Evolutionary conservation across 2,888 invertebrate genomes (phyloP), one percentile per base, ranked within the genome.

Genomic region (Resseliella maxima): DNA sequence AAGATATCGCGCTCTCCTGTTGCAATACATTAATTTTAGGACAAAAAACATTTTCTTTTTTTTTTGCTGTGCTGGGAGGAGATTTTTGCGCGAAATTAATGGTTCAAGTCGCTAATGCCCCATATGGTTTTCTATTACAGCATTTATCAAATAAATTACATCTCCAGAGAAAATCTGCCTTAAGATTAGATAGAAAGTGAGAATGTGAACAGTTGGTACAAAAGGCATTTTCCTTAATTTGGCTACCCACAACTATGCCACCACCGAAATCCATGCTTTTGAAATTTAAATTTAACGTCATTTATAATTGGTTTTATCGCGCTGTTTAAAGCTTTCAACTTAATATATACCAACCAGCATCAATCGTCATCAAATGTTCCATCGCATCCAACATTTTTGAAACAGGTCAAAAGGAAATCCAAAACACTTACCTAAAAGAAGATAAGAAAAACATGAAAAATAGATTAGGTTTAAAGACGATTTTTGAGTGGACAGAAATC

Each of bases 81-180:
- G n/a, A n/a, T n/a, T n/a, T 59, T n/a, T 27, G 12, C 59, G 59
- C 24, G 59, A 59, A n/a, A 59, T 59, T 59, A 59, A 59, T 59
- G 59, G 59, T 27, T 59, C 5, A 59, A 24, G 24, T 59, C 59
- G 5, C 59, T 59, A 59, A n/a, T 59, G 59, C 59, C 59, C 59
- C 59, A 59, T 59, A 24, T 59, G 59, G 59, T 59, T 24, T 59
- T 45, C n/a, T n/a, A 18, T 18, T 50, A 50, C 46, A 2, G 59
- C 59, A 59, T 59, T 5, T 59, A 59, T n/a, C 59, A 59, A 59
- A 59, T 59, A 59, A 59, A 59, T 59, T 24, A 59, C 59, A 59
- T 59, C 59, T 50, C n/a, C 50, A 27, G 24, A n/a, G 24, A n/a
- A 59, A 59, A 45, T 45, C 12, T 12, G 46, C 46, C 2, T 6